Conservation (phyloP, 2,113 vertebrate genomes). For the Ancistrus triradiatus region DNA sequence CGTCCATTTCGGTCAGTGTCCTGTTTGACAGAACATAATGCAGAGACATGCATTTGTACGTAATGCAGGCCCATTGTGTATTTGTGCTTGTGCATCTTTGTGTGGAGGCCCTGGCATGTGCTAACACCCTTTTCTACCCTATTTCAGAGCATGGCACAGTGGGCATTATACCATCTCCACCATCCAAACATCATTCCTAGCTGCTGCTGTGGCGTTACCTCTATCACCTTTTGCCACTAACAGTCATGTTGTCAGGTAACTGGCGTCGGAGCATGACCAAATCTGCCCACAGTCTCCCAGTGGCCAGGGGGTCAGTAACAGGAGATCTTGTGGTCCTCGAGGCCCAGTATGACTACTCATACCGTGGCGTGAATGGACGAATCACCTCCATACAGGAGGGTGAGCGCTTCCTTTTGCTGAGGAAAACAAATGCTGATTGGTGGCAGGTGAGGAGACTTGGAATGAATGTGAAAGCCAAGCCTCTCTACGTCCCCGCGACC, state of each 20-base stretch:
- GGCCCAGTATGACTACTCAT: conserved; percentile 79
- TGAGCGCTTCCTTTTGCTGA: conserved; percentile 80
- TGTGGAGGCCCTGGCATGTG: conserved; percentile 1
- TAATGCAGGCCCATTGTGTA: too few relatives aligned
- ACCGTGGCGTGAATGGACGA: conserved; percentile 72
- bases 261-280: conserved; percentile 56
- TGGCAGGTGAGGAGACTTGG: conserved; percentile 81
- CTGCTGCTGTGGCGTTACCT: conserved; percentile 11
- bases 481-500: conserved; percentile 81
- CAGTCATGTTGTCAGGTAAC: conserved; percentile 73
- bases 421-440: conserved; percentile 83
- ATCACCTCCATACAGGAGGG: conserved; percentile 80
- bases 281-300: conserved; percentile 47
- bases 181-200: conserved; percentile 25
- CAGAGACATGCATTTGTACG: too few relatives aligned
- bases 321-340: conserved; percentile 68
- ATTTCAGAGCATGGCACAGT: conserved; percentile 63
- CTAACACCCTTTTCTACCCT: conserved; percentile 12
- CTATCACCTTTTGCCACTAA: conserved; percentile 13
- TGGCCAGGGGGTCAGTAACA: conserved; percentile 45
- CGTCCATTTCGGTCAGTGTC: too few relatives aligned
- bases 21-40: too few relatives aligned
- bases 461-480: conserved; percentile 65
- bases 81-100: conserved; percentile 17
- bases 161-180: conserved; percentile 43